Conservation (phyloP, 2,113 vertebrate species). For the Paradisaea rubra region DNA sequence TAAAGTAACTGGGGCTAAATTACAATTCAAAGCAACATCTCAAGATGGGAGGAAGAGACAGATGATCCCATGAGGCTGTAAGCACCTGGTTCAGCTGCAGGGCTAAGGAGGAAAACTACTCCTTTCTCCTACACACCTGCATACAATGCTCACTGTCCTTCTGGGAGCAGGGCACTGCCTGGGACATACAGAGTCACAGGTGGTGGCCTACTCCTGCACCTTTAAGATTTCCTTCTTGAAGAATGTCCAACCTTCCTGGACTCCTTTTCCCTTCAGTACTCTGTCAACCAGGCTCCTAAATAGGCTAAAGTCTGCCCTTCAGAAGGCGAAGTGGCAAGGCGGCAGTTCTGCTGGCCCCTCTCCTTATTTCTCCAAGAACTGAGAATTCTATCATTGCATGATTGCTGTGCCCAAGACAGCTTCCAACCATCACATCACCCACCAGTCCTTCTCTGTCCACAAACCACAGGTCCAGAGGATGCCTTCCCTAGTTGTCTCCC, state of each 20-base stretch:
- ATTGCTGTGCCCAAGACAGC: accelerated
- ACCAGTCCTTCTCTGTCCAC: background rate
- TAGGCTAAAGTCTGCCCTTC: background rate
- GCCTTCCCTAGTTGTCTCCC: background rate
- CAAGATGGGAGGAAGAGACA: background rate
- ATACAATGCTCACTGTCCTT: background rate
- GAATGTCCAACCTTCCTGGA: background rate
- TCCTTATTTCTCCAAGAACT: background rate
- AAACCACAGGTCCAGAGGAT: background rate
- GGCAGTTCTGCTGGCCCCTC: background rate
- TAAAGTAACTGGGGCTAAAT: background rate
- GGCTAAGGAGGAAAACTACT: background rate
- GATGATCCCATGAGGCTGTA: background rate
- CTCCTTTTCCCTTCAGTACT: background rate
- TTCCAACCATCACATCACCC: background rate
- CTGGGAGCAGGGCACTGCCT: background rate
- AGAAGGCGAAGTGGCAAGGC: background rate
- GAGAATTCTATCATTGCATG: background rate
- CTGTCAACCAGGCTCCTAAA: background rate
- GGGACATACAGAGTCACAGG: background rate
- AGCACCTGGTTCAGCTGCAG: background rate
- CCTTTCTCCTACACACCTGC: background rate
- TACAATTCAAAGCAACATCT: background rate
- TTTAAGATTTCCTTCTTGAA: background rate
- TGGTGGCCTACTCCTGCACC: background rate